phyloP scores from a whole-genome alignment of 1,140 invertebrate genomes.

The Sweltsa coloradensis region DNA sequence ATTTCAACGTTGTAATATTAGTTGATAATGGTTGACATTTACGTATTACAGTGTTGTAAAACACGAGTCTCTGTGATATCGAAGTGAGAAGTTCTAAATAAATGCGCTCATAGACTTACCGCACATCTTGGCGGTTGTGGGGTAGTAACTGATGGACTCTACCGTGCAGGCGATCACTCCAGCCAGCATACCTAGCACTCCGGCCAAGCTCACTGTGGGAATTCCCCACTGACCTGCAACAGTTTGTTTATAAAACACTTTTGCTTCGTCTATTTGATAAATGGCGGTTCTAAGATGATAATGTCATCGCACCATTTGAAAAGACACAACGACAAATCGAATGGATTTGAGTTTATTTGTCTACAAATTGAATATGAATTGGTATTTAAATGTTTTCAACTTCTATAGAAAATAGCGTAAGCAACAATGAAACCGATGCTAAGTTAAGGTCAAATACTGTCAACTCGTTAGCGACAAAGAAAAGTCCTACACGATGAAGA shows the following conservation, averaged over 20 bases:
- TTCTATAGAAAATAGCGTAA: too few species aligned
- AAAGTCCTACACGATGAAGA: too few species aligned
- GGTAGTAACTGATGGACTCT: slow-evolving; percentile 82
- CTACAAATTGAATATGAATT: background rate
- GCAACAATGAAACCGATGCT: too few species aligned
- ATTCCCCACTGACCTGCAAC: slow-evolving; percentile 68
- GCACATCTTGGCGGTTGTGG: slow-evolving; percentile 70
- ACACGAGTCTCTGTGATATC: slow-evolving; percentile 1
- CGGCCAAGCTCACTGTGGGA: slow-evolving; percentile 60
- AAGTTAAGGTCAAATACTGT: too few species aligned
- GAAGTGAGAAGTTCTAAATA: background rate
- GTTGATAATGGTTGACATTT: too few species aligned
- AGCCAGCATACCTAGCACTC: slow-evolving; percentile 71
- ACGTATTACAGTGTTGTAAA: slow-evolving; percentile 2
- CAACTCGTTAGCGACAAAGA: too few species aligned
- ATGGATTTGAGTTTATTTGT: slow-evolving; percentile 3
- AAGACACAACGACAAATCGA: too few species aligned
- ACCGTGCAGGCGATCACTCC: slow-evolving; percentile 74
- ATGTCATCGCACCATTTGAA: too few species aligned
- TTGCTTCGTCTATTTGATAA: too few species aligned
- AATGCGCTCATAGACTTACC: slow-evolving; percentile 37
- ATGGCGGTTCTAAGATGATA: too few species aligned
- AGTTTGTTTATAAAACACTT: too few species aligned
- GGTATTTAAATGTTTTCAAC: background rate
- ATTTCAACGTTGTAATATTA: background rate